Evolutionary conservation across 2,888 invertebrate genomes (phyloP).

Genomic region (Drosophila cyrtoloma): DNA sequence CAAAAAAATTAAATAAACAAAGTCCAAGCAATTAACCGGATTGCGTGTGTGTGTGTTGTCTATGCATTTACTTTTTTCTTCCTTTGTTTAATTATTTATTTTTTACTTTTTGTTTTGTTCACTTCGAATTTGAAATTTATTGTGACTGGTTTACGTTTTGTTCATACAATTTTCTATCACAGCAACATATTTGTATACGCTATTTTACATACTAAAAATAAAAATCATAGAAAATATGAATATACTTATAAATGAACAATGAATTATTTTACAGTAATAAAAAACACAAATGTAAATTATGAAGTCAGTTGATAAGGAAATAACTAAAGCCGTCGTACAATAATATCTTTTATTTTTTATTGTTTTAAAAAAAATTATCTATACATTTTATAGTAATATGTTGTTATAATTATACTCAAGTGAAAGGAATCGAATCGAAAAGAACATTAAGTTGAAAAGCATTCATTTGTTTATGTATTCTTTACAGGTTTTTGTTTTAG

Average conservation of each 20-base stretch:
- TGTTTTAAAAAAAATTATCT: constrained; percentile 8
- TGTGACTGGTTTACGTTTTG: constrained; percentile 78
- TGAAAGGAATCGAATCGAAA: constrained; percentile 15
- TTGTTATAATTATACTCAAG: constrained; percentile 1
- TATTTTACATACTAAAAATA: constrained; percentile 70
- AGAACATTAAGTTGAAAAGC: constrained; percentile 50
- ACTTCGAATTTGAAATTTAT: constrained; percentile 68
- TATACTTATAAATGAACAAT: constrained; percentile 12
- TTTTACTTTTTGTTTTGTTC: constrained; percentile 37
- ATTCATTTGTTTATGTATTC: constrained; percentile 52
- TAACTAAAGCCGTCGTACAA: constrained; percentile 49
- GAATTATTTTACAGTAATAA: constrained; percentile 52
- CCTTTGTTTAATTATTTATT: constrained; percentile 21
- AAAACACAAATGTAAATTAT: constrained; percentile 1
- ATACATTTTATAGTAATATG: constrained; percentile 29
- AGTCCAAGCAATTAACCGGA: constrained; percentile 2
- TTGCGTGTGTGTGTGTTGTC: constrained; percentile 12
- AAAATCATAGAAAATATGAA: constrained; percentile 30
- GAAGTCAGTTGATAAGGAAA: constrained; percentile 9
- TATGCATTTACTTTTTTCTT: constrained; percentile 27
- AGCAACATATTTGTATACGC: constrained; percentile 81
- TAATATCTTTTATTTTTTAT: constrained; percentile 28
- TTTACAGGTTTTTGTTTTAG: constrained; percentile 36
- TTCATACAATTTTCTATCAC: constrained; percentile 79
- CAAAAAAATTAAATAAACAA: neutral